phyloP scores from a whole-genome alignment of 2,113 vertebrate species.

The Physeter macrocephalus region DNA sequence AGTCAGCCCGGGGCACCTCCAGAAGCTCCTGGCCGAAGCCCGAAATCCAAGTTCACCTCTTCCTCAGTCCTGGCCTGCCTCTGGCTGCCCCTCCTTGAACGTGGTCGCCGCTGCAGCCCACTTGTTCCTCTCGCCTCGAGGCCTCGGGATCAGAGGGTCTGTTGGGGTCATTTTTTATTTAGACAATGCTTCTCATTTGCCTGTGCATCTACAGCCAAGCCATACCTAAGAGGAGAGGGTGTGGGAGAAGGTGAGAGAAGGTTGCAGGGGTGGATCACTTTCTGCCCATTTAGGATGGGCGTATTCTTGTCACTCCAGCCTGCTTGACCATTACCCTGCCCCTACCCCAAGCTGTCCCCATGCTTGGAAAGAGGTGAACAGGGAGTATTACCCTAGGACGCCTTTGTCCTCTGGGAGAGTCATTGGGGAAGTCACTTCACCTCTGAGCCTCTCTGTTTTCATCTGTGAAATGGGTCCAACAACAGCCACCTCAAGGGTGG shows the following conservation, averaged over 20 bases:
- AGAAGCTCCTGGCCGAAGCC: background rate
- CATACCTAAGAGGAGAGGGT: accelerated
- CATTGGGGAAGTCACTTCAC: background rate
- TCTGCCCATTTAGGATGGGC: background rate
- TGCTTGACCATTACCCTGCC: too few species aligned
- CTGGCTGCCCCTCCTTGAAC: background rate
- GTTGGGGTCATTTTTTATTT: background rate
- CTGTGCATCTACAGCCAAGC: background rate
- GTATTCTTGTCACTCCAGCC: background rate
- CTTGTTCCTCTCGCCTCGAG: background rate
- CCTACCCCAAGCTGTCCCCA: accelerated
- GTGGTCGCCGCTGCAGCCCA: background rate
- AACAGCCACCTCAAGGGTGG: accelerated
- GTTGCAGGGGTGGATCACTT: accelerated
- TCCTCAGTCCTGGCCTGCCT: background rate
- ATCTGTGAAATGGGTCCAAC: background rate
- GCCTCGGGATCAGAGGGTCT: background rate
- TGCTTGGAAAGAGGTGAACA: background rate
- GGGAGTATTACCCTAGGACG: background rate
- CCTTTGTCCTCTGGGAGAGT: background rate
- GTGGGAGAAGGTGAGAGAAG: background rate
- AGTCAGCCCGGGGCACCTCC: background rate
- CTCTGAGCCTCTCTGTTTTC: background rate
- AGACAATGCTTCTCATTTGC: background rate
- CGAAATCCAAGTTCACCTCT: background rate